phyloP scores from a whole-genome alignment of 2,888 invertebrate genomes.

The Cephalotes varians region DNA sequence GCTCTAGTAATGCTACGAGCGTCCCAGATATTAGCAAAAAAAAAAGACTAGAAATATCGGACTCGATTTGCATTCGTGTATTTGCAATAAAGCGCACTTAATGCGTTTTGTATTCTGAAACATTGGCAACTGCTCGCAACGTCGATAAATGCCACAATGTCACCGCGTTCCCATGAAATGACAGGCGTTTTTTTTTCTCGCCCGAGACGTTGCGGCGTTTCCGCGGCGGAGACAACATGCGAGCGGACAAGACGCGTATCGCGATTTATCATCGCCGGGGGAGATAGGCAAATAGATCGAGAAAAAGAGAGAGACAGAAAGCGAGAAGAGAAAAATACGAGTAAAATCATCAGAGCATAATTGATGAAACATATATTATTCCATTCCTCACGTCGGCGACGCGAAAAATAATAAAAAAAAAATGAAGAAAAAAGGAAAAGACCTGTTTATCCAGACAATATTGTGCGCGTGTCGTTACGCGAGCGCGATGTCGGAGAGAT shows the following conservation, averaged over 20 bases:
- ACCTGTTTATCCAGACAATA: conserved; percentile 27
- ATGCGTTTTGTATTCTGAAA: conserved; percentile 34
- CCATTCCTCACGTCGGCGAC: neutral
- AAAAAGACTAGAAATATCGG: conserved; percentile 23
- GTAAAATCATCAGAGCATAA: conserved; percentile 18
- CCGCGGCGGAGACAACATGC: conserved; percentile 21
- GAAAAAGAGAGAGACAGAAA: neutral
- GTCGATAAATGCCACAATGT: conserved; percentile 55
- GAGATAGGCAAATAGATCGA: neutral
- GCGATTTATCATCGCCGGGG: conserved; percentile 28
- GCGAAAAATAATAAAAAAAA: neutral
- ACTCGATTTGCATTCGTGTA: conserved; percentile 42
- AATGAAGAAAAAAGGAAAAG: neutral
- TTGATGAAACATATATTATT: conserved; percentile 30
- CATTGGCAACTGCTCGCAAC: conserved; percentile 37
- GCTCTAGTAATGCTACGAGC: neutral
- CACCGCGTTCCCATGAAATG: conserved; percentile 52
- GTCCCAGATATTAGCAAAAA: conserved; percentile 13
- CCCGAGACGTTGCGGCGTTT: conserved; percentile 18
- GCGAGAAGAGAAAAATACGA: neutral
- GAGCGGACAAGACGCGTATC: conserved; percentile 27
- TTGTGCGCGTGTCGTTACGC: conserved; percentile 27
- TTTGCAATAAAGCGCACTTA: conserved; percentile 40
- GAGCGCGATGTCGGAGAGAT: conserved; percentile 22
- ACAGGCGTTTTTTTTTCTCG: conserved; percentile 48